A percentile compares a stretch with the other conserved stretches of the same genome.
phyloP scores from a whole-genome alignment of 2,888 invertebrate species.

The Drosophila prolongata region DNA sequence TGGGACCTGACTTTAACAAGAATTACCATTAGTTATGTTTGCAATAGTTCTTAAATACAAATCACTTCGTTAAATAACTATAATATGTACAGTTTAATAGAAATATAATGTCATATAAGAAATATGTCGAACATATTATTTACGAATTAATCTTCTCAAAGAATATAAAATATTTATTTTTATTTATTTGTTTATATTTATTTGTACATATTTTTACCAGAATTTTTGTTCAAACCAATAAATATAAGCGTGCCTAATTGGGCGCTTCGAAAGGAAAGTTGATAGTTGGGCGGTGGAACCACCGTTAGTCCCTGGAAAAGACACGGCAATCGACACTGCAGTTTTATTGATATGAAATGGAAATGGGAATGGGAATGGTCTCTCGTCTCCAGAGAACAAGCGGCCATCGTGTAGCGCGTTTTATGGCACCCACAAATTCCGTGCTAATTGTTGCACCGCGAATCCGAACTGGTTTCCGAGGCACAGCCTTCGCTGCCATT shows the following conservation, averaged over 20 bases:
- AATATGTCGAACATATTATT: too few species aligned
- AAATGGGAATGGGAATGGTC: conserved; percentile 55
- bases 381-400: conserved; percentile 53
- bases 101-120: too few species aligned
- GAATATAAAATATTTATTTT: too few species aligned
- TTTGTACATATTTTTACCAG: too few species aligned
- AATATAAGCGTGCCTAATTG: conserved; percentile 53
- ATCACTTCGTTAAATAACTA: too few species aligned
- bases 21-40: too few species aligned
- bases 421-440: conserved; percentile 81
- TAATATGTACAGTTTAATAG: too few species aligned
- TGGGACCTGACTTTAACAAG: too few species aligned
- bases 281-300: conserved; percentile 16
- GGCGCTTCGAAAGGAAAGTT: not conserved
- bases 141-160: too few species aligned
- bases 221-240: not conserved
- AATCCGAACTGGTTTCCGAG: conserved; percentile 59
- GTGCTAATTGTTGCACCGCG: conserved; percentile 77
- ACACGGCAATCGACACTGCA: conserved; percentile 13
- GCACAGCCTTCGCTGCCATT: conserved; percentile 5
- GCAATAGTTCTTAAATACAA: too few species aligned
- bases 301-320: conserved; percentile 41
- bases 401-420: conserved; percentile 72
- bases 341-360: conserved; percentile 58
- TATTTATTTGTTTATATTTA: too few species aligned